Base-by-base conservation (phyloP, 2,888 invertebrate genomes). In the Cantharis lateralis region DNA sequence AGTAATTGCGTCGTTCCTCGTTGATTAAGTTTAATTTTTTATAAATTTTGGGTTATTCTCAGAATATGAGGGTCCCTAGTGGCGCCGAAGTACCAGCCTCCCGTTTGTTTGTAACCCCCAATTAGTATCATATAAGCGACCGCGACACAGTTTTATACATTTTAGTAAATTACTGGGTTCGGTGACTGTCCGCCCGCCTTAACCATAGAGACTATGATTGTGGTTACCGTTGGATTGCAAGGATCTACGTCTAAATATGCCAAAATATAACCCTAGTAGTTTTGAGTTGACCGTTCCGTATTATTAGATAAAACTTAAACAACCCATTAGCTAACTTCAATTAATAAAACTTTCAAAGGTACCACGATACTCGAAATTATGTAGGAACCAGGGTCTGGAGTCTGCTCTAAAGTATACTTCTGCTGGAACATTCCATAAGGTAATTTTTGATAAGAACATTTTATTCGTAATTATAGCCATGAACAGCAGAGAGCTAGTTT, bases 121-220 rank as follows among this genome's bases (percentile, higher is more conserved):
- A 82, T 82, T 82, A 83, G 81, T 78, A 75, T 75, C 79, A 77
- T 76, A 79, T 78, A 70, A 72, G 74, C 69, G 77, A 77, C 80
- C 81, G 82, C 82, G 82, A 83, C 83, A 83, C 81, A 83, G 80
- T 83, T 83, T 83, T 83, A 83, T 82, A 82, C 82, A 82, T 83
- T 88, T 89, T 88, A 88, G 87, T 88, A 88, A 88, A 88, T 88
- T 88, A 86, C 87, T 83, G 86, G 86, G 83, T 84, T 84, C 84
- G 86, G 87, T 87, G 86, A 87, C 87, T 83, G 84, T 84, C 84
- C 87, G 82, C 85, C 87, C 88, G 88, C 88, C 88, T 85, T 88
- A 88, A 88, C 86, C 87, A 88, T 86, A 87, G 88, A 84, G 86
- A 86, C 61, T 13, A 16, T 48, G 68, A 71, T 63, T 71, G 71